These are phyloP conservation scores for Gopherus evgoodei DNA, from an alignment of 2,113 vertebrate species.

Conservation along the genomic window DNA sequence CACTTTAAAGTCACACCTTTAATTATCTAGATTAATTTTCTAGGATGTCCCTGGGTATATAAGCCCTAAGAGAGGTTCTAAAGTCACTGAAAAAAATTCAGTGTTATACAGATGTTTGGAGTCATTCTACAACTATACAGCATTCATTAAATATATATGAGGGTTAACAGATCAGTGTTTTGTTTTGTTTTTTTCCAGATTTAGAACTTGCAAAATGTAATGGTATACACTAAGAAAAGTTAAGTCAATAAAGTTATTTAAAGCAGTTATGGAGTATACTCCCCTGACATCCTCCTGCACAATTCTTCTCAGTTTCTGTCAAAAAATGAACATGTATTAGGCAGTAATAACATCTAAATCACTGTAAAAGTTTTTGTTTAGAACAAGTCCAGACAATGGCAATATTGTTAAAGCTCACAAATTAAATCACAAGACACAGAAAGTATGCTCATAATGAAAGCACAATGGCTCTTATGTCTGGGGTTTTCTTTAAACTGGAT, in stretches of 20 bases:
- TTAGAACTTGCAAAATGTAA: not conserved
- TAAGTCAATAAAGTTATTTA: not conserved
- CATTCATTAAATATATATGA: not conserved
- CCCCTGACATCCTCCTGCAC: slow-evolving; percentile 18
- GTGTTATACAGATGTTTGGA: not conserved
- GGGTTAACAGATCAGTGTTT: slow-evolving; percentile 3
- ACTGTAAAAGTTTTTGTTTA: slow-evolving; percentile 18
- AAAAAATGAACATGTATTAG: slow-evolving; percentile 4
- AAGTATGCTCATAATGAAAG: not conserved
- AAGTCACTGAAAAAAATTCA: not conserved
- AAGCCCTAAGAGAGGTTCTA: not conserved
- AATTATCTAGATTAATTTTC: too few species aligned
- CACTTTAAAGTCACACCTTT: too few species aligned
- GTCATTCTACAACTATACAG: slow-evolving; percentile 38
- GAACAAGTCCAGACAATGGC: not conserved
- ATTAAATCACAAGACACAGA: not conserved
- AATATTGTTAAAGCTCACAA: not conserved
- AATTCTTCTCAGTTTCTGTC: slow-evolving; percentile 24
- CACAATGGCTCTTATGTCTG: not conserved
- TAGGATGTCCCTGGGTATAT: too few species aligned
- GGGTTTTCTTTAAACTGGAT: not conserved
- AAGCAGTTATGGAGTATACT: not conserved
- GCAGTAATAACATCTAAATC: not conserved
- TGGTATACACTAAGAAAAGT: not conserved
- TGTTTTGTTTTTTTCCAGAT: slow-evolving; percentile 32